Conservation (phyloP, 2,113 vertebrate genomes). For the Jaculus jaculus region DNA sequence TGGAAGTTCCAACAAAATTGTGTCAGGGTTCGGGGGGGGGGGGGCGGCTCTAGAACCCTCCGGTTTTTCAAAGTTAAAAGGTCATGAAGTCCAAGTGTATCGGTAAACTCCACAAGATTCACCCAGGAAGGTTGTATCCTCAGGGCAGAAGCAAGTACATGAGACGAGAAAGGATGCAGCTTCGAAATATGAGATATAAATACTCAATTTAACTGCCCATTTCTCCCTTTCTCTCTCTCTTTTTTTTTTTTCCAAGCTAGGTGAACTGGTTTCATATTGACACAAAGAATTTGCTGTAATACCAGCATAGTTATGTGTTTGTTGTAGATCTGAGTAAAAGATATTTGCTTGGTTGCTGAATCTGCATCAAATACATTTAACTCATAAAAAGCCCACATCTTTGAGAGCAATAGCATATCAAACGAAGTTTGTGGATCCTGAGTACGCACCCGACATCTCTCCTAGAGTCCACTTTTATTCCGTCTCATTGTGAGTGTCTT, state of each 20-base stretch:
- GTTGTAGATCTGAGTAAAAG: conserved; percentile 27
- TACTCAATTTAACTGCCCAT: not conserved
- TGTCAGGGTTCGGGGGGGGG: not conserved
- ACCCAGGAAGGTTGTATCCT: not conserved
- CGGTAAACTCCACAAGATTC: not conserved
- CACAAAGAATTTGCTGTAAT: not conserved
- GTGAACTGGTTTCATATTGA: conserved; percentile 14
- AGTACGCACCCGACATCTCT: not conserved
- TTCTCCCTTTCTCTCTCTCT: not conserved
- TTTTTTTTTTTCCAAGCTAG: not conserved
- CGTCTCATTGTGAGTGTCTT: not conserved
- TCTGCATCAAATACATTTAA: conserved; percentile 33
- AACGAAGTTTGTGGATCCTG: conserved; percentile 36
- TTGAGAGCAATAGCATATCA: conserved; percentile 25
- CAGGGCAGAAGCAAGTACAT: not conserved
- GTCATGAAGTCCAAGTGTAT: not conserved
- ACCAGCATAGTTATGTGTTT: conserved; percentile 25
- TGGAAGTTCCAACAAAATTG: not conserved
- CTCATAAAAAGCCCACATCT: conserved; percentile 14
- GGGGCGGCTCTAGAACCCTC: not conserved
- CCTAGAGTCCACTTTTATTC: conserved; percentile 27
- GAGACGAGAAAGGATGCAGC: not conserved
- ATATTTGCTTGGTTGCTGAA: conserved; percentile 12
- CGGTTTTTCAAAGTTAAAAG: not conserved
- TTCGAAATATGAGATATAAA: not conserved